Evolutionary conservation across 2,888 invertebrate genomes (phyloP).

Genomic region (Trissolcus japonicus): DNA sequence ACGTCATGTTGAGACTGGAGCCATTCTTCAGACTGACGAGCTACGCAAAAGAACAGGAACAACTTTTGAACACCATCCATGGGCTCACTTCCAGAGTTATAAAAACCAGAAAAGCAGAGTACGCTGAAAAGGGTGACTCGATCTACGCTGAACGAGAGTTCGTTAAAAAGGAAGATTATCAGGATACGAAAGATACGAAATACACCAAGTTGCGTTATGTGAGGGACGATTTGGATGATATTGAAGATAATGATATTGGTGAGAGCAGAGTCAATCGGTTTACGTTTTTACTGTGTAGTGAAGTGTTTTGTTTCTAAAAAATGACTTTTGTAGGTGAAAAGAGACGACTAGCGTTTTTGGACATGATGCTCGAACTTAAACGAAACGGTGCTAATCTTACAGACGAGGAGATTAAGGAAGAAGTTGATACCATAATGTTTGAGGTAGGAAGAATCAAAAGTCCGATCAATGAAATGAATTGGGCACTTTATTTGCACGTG

Average conservation of each 20-base stretch:
- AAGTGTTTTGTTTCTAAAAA: slow-evolving; percentile 1
- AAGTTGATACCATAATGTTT: slow-evolving; percentile 92
- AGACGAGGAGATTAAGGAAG: slow-evolving; percentile 88
- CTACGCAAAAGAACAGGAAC: slow-evolving; percentile 75
- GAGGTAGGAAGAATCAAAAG: slow-evolving; percentile 79
- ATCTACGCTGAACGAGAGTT: slow-evolving; percentile 46
- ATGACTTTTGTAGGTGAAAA: slow-evolving; percentile 79
- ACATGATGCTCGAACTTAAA: slow-evolving; percentile 87
- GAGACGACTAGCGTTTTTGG: slow-evolving; percentile 90
- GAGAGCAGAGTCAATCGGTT: slow-evolving; percentile 40
- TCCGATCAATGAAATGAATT: slow-evolving; percentile 32
- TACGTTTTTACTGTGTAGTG: slow-evolving; percentile 2
- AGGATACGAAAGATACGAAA: slow-evolving; percentile 6
- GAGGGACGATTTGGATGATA: slow-evolving; percentile 77
- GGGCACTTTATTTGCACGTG: slow-evolving; percentile 29
- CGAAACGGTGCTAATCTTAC: slow-evolving; percentile 84
- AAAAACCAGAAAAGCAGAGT: slow-evolving; percentile 63
- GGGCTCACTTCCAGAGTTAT: slow-evolving; percentile 76
- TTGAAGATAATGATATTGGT: slow-evolving; percentile 76
- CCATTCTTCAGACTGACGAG: slow-evolving; percentile 76
- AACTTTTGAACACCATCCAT: slow-evolving; percentile 77
- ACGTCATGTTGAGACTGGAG: slow-evolving; percentile 76
- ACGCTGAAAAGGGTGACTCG: slow-evolving; percentile 52
- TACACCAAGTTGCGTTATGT: slow-evolving; percentile 67
- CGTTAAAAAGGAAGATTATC: slow-evolving; percentile 28